Conservation (phyloP, 2,797 vertebrate genomes). For the Silurus lanzhouensis region DNA sequence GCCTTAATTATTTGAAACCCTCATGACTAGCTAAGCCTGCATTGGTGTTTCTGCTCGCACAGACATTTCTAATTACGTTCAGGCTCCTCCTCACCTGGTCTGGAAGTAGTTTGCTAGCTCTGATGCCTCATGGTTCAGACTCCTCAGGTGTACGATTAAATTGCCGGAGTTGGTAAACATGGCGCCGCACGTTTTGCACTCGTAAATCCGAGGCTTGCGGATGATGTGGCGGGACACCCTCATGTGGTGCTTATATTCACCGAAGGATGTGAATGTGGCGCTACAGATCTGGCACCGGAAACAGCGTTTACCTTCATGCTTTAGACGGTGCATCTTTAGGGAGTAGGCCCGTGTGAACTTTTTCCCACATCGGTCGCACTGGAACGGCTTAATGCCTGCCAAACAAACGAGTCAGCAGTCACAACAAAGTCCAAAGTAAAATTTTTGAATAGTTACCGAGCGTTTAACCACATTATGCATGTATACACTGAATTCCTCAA, state of each 20-base stretch:
- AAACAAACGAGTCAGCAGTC: slow-evolving; percentile 38
- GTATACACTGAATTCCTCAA: neutral
- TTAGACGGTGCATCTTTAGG: slow-evolving; percentile 99
- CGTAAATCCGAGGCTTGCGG: slow-evolving; percentile 99
- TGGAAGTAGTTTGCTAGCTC: slow-evolving; percentile 99
- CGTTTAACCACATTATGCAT: neutral
- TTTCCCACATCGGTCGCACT: slow-evolving; percentile 99
- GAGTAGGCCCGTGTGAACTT: slow-evolving; percentile 99
- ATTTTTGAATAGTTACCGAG: neutral
- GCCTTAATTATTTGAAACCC: neutral
- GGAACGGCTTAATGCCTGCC: slow-evolving; percentile 99
- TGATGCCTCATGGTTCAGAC: slow-evolving; percentile 99
- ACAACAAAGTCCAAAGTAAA: neutral
- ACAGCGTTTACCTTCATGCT: slow-evolving; percentile 99
- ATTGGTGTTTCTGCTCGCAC: slow-evolving; percentile 49
- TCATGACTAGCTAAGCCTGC: slow-evolving; percentile 27
- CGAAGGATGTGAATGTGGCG: slow-evolving; percentile 99
- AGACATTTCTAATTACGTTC: slow-evolving; percentile 52
- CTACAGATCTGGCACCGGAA: slow-evolving; percentile 99
- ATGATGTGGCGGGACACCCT: slow-evolving; percentile 99
- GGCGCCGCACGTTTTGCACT: slow-evolving; percentile 99
- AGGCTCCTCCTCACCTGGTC: slow-evolving; percentile 96
- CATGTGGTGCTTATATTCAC: slow-evolving; percentile 99
- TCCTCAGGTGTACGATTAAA: slow-evolving; percentile 99
- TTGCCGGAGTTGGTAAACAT: slow-evolving; percentile 99